These are phyloP conservation scores for Anoplophora glabripennis DNA, from an alignment of 1,140 invertebrate species.

Conservation along the genomic window DNA sequence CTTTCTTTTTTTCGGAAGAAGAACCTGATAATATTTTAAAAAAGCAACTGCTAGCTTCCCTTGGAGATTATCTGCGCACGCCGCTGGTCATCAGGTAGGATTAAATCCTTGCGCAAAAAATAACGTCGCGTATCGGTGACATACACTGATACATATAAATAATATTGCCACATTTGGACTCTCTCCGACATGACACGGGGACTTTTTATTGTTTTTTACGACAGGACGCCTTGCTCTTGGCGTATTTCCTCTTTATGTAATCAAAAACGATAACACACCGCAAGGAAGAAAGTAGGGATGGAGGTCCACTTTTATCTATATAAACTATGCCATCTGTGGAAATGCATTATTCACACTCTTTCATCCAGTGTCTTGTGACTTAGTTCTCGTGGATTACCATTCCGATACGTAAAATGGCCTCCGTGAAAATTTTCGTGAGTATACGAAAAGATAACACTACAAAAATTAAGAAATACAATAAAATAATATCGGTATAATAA, in stretches of 20 bases:
- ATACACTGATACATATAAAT: constrained; percentile 21
- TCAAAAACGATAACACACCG: constrained; percentile 18
- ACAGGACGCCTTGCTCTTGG: constrained; percentile 15
- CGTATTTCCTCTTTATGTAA: constrained; percentile 30
- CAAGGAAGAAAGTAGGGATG: constrained; percentile 9
- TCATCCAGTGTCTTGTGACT: constrained; percentile 27
- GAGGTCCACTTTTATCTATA: constrained; percentile 1
- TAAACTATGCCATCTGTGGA: constrained; percentile 12
- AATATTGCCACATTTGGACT: constrained; percentile 27
- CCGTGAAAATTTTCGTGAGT: constrained; percentile 39
- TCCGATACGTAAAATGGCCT: constrained; percentile 25
- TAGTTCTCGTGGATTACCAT: constrained; percentile 19
- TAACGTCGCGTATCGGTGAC: not conserved
- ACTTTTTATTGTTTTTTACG: constrained; percentile 17
- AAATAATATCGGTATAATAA: too few relatives aligned
- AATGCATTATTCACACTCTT: constrained; percentile 21
- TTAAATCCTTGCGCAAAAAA: constrained; percentile 8
- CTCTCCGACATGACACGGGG: constrained; percentile 15
- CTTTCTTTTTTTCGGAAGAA: too few relatives aligned
- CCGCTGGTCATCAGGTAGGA: not conserved
- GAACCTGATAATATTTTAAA: too few relatives aligned
- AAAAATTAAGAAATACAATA: not conserved
- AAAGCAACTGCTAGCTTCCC: too few relatives aligned
- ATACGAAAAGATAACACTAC: not conserved
- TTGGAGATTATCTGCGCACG: not conserved